These are phyloP conservation scores for Micropoecilia bifurca DNA, from an alignment of 2,797 vertebrate genomes.

Conservation along the genomic window DNA sequence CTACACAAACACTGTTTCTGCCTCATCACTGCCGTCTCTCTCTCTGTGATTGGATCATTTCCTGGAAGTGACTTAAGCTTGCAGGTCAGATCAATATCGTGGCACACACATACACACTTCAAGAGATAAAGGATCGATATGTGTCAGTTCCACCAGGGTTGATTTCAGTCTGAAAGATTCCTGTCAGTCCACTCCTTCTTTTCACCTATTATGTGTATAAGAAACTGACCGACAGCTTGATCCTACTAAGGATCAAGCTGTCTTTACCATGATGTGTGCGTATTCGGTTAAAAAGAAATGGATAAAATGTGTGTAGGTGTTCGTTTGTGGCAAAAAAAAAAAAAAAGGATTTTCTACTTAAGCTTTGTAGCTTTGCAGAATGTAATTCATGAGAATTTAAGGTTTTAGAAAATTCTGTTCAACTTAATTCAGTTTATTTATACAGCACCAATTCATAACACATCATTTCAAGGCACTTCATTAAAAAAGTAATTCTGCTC, in stretches of 20 bases:
- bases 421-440: not conserved
- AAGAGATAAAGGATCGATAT: slow-evolving; percentile 51
- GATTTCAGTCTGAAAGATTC: slow-evolving; percentile 42
- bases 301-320: not conserved
- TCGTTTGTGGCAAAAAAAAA: slow-evolving; percentile 1
- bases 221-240: slow-evolving; percentile 14
- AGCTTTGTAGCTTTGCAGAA: not conserved
- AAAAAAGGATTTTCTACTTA: not conserved
- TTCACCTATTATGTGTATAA: slow-evolving; percentile 21
- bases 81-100: slow-evolving; percentile 55
- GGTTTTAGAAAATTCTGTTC: not conserved
- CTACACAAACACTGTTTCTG: slow-evolving; percentile 52
- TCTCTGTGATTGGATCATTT: slow-evolving; percentile 68
- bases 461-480: not conserved
- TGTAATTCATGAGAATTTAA: not conserved
- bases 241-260: not conserved
- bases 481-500: not conserved
- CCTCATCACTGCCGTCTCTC: slow-evolving; percentile 33
- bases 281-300: not conserved
- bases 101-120: slow-evolving; percentile 26
- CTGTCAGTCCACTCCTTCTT: slow-evolving; percentile 20
- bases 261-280: not conserved
- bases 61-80: slow-evolving; percentile 62
- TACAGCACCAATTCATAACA: not conserved
- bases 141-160: slow-evolving; percentile 66